These are phyloP conservation scores for Corvus hawaiiensis DNA, from an alignment of 2,113 vertebrate genomes.

Conservation along the genomic window DNA sequence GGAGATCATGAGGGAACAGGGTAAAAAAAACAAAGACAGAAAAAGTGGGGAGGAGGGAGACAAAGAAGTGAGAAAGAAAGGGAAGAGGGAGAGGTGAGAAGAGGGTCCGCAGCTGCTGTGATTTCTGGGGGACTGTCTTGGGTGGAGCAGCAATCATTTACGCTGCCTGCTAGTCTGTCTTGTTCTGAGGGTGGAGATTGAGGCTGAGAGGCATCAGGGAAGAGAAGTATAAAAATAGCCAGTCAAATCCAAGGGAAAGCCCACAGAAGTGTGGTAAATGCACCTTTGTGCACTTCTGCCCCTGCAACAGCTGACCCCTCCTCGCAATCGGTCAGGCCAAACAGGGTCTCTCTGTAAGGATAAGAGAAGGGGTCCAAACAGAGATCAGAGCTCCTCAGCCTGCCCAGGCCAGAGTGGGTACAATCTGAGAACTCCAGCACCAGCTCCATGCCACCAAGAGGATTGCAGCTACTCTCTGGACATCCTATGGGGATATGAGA, in stretches of 20 bases:
- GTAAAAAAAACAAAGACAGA: not conserved
- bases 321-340: not conserved
- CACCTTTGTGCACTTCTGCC: accelerated
- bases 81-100: not conserved
- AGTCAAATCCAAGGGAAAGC: not conserved
- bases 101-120: not conserved
- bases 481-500: not conserved
- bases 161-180: not conserved
- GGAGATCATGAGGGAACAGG: not conserved
- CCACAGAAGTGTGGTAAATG: accelerated
- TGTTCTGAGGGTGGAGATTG: not conserved
- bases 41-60: not conserved
- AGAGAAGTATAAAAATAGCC: not conserved
- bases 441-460: not conserved
- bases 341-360: not conserved
- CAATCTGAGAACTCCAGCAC: not conserved
- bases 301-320: not conserved
- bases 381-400: not conserved
- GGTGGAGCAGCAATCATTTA: not conserved
- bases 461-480: not conserved
- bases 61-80: not conserved
- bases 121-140: not conserved
- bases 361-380: not conserved
- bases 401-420: accelerated
- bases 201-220: not conserved